Evolutionary conservation across 92 coral and sea anemone genomes (phyloP).

Genomic region (Blastomussa wellsi): DNA sequence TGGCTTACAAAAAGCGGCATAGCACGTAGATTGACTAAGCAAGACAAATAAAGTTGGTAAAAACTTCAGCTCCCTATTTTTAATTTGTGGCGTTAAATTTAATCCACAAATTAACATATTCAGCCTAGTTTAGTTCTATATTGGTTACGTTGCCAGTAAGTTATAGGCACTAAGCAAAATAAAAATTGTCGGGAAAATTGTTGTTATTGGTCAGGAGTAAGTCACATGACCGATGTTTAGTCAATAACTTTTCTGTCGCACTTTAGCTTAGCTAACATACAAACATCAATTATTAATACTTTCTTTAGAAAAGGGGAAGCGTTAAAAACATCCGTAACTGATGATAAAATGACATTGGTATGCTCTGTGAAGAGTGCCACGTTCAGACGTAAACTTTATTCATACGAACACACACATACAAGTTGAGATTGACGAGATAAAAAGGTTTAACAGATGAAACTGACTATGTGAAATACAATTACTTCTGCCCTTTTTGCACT

Average conservation of each 20-base stretch:
- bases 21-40: not conserved
- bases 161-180: not conserved
- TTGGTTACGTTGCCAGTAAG: not conserved
- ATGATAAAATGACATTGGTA: slow-evolving; percentile 1
- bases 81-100: not conserved
- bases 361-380: not conserved
- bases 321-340: not conserved
- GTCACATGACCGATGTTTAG: slow-evolving; percentile 5
- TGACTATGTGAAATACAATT: not conserved
- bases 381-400: not conserved
- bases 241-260: not conserved
- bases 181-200: not conserved
- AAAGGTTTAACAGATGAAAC: not conserved
- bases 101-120: not conserved
- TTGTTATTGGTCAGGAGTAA: no score
- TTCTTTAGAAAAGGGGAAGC: not conserved
- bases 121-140: not conserved
- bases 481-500: not conserved
- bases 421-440: not conserved
- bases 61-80: not conserved
- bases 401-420: not conserved
- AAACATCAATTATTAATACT: not conserved
- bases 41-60: not conserved
- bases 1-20: not conserved
- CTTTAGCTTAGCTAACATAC: not conserved